A percentile compares a stretch with the other conserved stretches of the same genome.
These are phyloP conservation scores for Diaperis boleti DNA, from an alignment of 2,888 invertebrate genomes.

Conservation along the genomic window DNA sequence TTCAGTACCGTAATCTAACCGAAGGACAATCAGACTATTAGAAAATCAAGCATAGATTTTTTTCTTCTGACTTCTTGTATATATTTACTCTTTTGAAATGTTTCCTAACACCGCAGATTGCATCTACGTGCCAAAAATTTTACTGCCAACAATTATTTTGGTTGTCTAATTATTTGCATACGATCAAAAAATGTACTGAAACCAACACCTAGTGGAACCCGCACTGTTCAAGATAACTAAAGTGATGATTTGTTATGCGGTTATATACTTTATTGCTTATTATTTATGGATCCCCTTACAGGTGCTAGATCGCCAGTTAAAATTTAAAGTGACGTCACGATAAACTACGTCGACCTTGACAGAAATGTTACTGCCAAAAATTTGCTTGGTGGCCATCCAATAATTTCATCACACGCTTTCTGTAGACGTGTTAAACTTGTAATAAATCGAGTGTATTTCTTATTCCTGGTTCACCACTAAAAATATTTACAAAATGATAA, in stretches of 20 bases:
- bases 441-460: conserved; percentile 19
- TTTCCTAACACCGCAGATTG: no score
- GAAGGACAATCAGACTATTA: no score
- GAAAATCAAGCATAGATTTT: no score
- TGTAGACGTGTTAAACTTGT: conserved; percentile 6
- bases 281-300: conserved; percentile 29
- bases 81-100: background rate
- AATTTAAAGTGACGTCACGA: conserved; percentile 21
- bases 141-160: conserved; percentile 3
- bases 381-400: conserved; percentile 16
- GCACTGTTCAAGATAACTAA: conserved; percentile 4
- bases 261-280: conserved; percentile 1
- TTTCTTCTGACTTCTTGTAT: background rate
- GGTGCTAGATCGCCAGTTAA: conserved; percentile 1
- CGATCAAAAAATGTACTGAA: no score
- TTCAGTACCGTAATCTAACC: no score
- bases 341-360: conserved; percentile 29
- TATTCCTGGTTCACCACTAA: conserved; percentile 24
- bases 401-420: conserved; percentile 12
- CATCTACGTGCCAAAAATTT: background rate
- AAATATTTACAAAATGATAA: conserved; percentile 22
- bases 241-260: background rate
- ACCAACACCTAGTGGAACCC: no score
- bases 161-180: no score
- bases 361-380: conserved; percentile 14